phyloP scores from a whole-genome alignment of 2,888 invertebrate genomes.

The Endotricha flammealis region DNA sequence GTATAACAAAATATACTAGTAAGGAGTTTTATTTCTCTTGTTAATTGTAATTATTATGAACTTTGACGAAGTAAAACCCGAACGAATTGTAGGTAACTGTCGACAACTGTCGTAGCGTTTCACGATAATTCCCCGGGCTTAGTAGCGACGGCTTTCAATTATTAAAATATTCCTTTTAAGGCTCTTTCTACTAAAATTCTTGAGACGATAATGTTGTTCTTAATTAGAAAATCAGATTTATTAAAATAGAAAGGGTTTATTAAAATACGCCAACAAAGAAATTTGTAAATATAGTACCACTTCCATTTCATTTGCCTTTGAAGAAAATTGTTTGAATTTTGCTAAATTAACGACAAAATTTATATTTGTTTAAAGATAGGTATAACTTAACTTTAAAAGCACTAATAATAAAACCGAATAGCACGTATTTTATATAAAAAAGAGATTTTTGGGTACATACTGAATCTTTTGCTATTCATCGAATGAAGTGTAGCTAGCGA shows the following conservation, averaged over 20 bases:
- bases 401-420: background rate
- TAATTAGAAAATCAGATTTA: slow-evolving; percentile 51
- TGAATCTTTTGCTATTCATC: slow-evolving; percentile 30
- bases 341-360: background rate
- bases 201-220: slow-evolving; percentile 44
- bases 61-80: slow-evolving; percentile 8
- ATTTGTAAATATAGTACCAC: slow-evolving; percentile 14
- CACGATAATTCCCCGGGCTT: slow-evolving; percentile 25
- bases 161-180: slow-evolving; percentile 48
- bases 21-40: slow-evolving; percentile 3
- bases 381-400: slow-evolving; percentile 1
- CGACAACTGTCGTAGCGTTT: slow-evolving; percentile 34
- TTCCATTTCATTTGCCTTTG: slow-evolving; percentile 17
- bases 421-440: background rate
- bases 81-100: slow-evolving; percentile 41
- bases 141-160: slow-evolving; percentile 38
- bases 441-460: slow-evolving; percentile 7
- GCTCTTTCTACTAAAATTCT: slow-evolving; percentile 37
- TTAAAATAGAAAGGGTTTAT: slow-evolving; percentile 33
- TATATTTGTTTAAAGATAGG: too few relatives aligned
- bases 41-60: slow-evolving; percentile 13
- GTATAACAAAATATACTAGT: background rate
- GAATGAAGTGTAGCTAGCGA: slow-evolving; percentile 15
- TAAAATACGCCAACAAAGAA: slow-evolving; percentile 33
- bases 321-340: slow-evolving; percentile 15